Base-by-base conservation (phyloP, 2,797 vertebrate species). In the Hoplostethus mediterraneus region DNA sequence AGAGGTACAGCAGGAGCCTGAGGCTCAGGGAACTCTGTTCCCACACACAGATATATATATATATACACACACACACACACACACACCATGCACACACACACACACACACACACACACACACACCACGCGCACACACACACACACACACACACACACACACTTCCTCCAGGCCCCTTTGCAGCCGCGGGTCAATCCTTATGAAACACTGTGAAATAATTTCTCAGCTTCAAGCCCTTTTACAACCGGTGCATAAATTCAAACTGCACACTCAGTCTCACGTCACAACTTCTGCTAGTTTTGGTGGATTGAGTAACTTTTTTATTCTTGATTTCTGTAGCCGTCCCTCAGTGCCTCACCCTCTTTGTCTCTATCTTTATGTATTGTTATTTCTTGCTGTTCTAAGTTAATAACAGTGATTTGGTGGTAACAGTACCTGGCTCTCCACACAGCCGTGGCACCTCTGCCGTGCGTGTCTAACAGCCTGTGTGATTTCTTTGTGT, bases 161-260 rank as follows among this genome's bases (percentile, higher is more conserved):
- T 75, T 61, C 76, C 87, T 90, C 63, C 48, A 62, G 85, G 85
- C 64, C 80, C 48, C 58, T 52, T 80, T 79, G 79, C 57, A 82
- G 87, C 87, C 53, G 81, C 82, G 73, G 88, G 88, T 92, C 85
- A 87, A 75, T 82, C 71, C 89, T 93, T 90, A 91, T 68, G 91
- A 92, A 93, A 93, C 49, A 11, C 79, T 33, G 63, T 87, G 91
- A 88, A 92, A 93, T 90, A 5, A 82, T 87, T 83, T 90, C 83
- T 73, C 61, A 80, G 65, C 82, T 58, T 79, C 64, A 54, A 70
- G 67, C 54, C 64, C 38, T 77, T 89, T 86, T 73, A 79, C 53
- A 73, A 75, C 80, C 67, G 56, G 58, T 28, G 52, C 71, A 42
- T 66, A 48, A 45, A 76, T 85, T 84, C 65, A 54, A 71, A 77